Conservation (phyloP, 2,113 vertebrate species). For the Chaetops frenatus region DNA sequence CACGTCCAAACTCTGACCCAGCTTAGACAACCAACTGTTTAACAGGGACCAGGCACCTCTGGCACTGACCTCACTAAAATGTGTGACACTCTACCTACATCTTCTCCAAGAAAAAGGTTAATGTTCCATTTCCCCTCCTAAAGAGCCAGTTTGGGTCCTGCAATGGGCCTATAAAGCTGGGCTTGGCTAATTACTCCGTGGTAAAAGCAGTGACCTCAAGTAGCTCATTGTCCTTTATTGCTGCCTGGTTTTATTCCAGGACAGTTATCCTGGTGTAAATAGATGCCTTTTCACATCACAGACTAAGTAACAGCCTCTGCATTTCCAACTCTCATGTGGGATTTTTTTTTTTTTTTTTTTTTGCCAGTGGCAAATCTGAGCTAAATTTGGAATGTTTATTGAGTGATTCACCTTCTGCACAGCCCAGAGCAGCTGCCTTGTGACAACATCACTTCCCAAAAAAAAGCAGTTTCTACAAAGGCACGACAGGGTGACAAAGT, state of each 20-base stretch:
- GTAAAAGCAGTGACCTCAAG: not conserved
- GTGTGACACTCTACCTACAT: not conserved
- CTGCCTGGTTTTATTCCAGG: not conserved
- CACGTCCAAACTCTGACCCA: not conserved
- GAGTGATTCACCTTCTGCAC: not conserved
- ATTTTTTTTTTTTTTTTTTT: not conserved
- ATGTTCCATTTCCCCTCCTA: not conserved
- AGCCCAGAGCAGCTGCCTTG: not conserved
- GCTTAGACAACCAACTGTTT: not conserved
- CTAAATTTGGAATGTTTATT: not conserved
- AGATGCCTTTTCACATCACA: not conserved
- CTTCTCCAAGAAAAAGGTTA: not conserved
- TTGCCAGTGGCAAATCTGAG: not conserved
- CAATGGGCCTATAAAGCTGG: not conserved
- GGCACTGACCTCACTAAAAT: not conserved
- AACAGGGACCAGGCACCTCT: not conserved
- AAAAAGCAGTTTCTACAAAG: not conserved
- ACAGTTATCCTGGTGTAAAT: not conserved
- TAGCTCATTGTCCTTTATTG: not conserved
- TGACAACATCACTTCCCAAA: not conserved
- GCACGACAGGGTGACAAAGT: accelerated
- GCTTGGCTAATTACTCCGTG: conserved; percentile 7
- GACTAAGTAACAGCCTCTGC: not conserved
- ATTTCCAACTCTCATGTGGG: not conserved
- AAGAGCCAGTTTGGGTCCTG: not conserved